Evolutionary conservation across 2,888 invertebrate genomes (phyloP).

Genomic region (Embidobia sp.): DNA sequence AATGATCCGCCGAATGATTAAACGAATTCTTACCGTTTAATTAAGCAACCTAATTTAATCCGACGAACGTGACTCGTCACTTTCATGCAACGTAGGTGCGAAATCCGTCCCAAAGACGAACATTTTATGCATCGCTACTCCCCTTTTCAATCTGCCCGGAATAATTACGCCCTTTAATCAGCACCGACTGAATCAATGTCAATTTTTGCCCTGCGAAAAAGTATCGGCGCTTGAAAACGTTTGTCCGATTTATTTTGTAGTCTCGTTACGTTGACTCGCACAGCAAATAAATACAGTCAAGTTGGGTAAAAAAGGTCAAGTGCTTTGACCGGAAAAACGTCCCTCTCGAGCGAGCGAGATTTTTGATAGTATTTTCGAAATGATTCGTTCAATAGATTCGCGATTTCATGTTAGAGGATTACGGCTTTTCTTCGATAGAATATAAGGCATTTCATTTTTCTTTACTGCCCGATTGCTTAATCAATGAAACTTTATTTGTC

Average conservation of each 20-base stretch:
- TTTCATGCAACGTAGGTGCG: constrained; percentile 26
- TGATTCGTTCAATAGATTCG: constrained; percentile 45
- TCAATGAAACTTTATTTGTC: constrained; percentile 27
- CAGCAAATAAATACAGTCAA: constrained; percentile 32
- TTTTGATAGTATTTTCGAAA: constrained; percentile 47
- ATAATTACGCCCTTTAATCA: constrained; percentile 34
- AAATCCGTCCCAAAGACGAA: constrained; percentile 25
- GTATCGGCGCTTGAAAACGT: too few relatives aligned
- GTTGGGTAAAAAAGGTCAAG: too few relatives aligned
- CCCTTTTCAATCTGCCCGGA: constrained; percentile 8
- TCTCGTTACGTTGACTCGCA: constrained; percentile 23
- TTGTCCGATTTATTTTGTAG: constrained; percentile 9
- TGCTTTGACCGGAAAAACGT: too few relatives aligned
- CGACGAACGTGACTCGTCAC: constrained; percentile 47
- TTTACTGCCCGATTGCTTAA: constrained; percentile 19
- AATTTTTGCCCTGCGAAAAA: too few relatives aligned
- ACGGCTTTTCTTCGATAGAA: constrained; percentile 35
- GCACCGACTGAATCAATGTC: neutral
- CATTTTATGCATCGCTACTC: constrained; percentile 29
- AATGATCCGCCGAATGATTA: constrained; percentile 25
- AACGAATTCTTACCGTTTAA: constrained; percentile 38
- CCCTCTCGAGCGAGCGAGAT: too few relatives aligned
- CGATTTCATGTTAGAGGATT: constrained; percentile 46
- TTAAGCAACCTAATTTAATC: constrained; percentile 49
- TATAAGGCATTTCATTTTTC: constrained; percentile 30